Base-by-base conservation (phyloP, 2,888 invertebrate species). In the Gastrophysa polygoni region DNA sequence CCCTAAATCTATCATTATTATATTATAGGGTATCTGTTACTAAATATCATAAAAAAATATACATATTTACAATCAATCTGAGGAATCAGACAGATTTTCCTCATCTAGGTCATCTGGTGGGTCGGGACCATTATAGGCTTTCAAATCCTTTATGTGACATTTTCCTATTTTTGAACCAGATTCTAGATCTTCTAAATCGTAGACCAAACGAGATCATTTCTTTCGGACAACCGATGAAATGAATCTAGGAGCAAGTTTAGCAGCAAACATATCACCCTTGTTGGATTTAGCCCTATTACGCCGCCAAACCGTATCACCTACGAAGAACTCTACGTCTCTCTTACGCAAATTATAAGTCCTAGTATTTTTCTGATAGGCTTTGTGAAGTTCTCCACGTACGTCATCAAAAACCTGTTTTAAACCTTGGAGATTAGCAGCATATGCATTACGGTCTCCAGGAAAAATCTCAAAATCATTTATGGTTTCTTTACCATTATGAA, bases 281-380 rank as follows among this genome's bases (percentile, higher is more conserved):
- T 8, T 32, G 3, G 32, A 32, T 11, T 32, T 32, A 5, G 24
- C 56, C 34, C 59, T 64, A 51, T 66, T 66, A 3, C 59, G 47
- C 21, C 49, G 44, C 64, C 66, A 66, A 28, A 66, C 59, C 28
- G 32, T 49, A 43, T 63, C 62, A 14, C 47, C 32, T 16, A 59
- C 54, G n/a, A 50, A 16, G 49, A 64, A 58, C 63, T n/a, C n/a
- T n/a, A n/a, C n/a, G n/a, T n/a, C n/a, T n/a, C n/a, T n/a, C n/a
- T n/a, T n/a, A n/a, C n/a, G 60, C 34, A 68, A 54, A 48, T 68
- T 67, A 34, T 64, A 67, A 21, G 32, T 14, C 8, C 44, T 52
- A 14, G 44, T n/a, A 34, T 63, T 59, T 56, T 38, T 32, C 14
- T 61, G n/a, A 51, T 63, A 63, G 43, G n/a, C n/a, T n/a, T n/a